Evolutionary conservation across 1,140 invertebrate genomes (phyloP).

Genomic region (Scaptomyza graminum): DNA sequence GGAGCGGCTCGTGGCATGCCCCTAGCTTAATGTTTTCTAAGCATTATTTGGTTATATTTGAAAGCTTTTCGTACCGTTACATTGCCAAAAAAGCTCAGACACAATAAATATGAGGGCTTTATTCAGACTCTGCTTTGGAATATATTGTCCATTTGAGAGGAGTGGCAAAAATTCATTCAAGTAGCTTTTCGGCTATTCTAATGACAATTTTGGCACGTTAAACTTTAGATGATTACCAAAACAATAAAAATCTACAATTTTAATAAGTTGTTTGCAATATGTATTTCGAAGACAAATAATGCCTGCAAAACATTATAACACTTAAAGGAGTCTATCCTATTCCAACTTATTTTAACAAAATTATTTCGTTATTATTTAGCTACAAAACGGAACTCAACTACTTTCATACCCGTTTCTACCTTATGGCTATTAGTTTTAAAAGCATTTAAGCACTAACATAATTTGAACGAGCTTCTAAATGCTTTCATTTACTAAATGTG

Average conservation of each 20-base stretch:
- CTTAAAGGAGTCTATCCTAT: background rate
- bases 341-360: background rate
- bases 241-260: background rate
- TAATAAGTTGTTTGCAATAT: too few relatives aligned
- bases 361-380: background rate
- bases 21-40: conserved; percentile 5
- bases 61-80: conserved; percentile 1
- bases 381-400: background rate
- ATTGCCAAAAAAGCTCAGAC: background rate
- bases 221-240: background rate
- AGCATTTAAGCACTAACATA: conserved; percentile 10
- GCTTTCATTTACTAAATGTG: background rate
- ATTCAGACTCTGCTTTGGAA: background rate
- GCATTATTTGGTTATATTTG: conserved; percentile 15
- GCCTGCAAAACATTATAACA: too few relatives aligned
- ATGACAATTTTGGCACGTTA: background rate
- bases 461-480: background rate
- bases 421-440: conserved; percentile 12
- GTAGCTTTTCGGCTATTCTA: background rate
- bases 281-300: background rate
- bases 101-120: background rate
- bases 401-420: conserved; percentile 3
- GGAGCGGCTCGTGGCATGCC: background rate
- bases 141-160: background rate
- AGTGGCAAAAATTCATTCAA: background rate